A percentile compares a stretch with the other conserved stretches of the same genome.
phyloP scores from a whole-genome alignment of 2,797 vertebrate genomes.

The Pygocentrus nattereri region DNA sequence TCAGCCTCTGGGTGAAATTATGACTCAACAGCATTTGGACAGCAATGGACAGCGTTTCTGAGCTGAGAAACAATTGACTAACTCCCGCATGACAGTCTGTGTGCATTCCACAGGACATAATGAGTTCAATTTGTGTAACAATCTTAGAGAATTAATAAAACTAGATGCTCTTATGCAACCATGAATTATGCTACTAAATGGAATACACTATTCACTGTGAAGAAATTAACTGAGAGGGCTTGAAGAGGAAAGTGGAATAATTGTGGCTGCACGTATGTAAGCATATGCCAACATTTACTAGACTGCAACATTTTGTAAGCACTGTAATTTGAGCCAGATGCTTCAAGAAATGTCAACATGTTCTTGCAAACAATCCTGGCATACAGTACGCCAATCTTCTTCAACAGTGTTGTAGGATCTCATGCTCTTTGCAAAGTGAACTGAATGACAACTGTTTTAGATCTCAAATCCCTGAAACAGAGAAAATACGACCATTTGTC shows the following conservation, averaged over 20 bases:
- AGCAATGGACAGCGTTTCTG: conserved; percentile 40
- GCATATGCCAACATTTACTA: conserved; percentile 24
- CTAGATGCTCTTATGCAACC: conserved; percentile 9
- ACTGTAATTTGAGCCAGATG: conserved; percentile 44
- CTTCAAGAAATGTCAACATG: conserved; percentile 48
- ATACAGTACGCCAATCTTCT: conserved; percentile 28
- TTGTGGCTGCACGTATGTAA: conserved; percentile 31
- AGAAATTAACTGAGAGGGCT: conserved; percentile 1
- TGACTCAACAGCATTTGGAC: conserved; percentile 53
- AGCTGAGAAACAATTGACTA: conserved; percentile 21
- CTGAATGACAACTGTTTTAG: not conserved
- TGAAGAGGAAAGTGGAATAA: conserved; percentile 8
- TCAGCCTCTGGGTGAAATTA: conserved; percentile 59
- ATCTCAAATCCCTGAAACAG: not conserved
- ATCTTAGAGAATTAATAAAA: conserved; percentile 27
- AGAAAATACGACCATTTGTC: not conserved
- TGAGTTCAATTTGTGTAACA: conserved; percentile 29
- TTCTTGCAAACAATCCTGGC: conserved; percentile 27
- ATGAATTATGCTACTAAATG: conserved; percentile 24
- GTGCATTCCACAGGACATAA: conserved; percentile 44
- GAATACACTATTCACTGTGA: conserved; percentile 2
- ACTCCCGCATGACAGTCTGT: conserved; percentile 32
- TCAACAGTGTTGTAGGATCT: not conserved
- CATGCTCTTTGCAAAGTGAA: conserved; percentile 1
- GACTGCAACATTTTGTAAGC: conserved; percentile 33